These are phyloP conservation scores for Hemibagrus guttatus DNA, from an alignment of 2,797 vertebrate species.

Conservation along the genomic window DNA sequence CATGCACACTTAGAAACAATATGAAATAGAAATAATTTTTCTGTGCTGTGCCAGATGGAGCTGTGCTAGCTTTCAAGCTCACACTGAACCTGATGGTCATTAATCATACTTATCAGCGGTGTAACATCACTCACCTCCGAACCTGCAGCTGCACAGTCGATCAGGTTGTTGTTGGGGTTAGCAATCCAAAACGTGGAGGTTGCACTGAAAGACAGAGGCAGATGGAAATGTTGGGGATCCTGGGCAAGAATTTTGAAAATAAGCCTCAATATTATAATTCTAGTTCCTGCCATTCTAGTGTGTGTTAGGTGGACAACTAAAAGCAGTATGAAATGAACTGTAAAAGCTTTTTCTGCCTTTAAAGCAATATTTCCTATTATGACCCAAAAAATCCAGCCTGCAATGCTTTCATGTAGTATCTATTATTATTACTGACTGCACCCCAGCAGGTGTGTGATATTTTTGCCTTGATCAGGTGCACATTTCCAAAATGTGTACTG, in stretches of 20 bases:
- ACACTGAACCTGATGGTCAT: not conserved
- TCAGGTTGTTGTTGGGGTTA: slow-evolving; percentile 92
- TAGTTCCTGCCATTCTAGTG: not conserved
- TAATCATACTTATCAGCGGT: slow-evolving; percentile 33
- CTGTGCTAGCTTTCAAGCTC: not conserved
- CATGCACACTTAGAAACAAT: not conserved
- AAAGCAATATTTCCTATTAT: not conserved
- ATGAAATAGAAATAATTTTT: not conserved
- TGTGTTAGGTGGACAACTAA: not conserved
- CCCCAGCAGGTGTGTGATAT: not conserved
- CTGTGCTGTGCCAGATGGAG: not conserved
- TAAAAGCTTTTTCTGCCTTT: not conserved
- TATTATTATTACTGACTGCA: not conserved
- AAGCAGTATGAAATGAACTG: not conserved
- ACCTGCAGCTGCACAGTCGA: slow-evolving; percentile 86
- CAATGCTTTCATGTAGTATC: not conserved
- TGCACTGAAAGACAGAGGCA: slow-evolving; percentile 73
- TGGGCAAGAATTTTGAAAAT: not conserved
- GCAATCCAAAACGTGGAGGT: slow-evolving; percentile 95
- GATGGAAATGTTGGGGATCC: not conserved
- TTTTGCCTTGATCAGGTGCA: not conserved
- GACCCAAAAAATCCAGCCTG: not conserved
- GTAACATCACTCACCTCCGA: slow-evolving; percentile 86
- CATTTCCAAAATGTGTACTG: not conserved
- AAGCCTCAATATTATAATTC: too few relatives aligned